Base-by-base conservation (phyloP, 1,140 invertebrate genomes). In the Pseudachorutes palmiensis region DNA sequence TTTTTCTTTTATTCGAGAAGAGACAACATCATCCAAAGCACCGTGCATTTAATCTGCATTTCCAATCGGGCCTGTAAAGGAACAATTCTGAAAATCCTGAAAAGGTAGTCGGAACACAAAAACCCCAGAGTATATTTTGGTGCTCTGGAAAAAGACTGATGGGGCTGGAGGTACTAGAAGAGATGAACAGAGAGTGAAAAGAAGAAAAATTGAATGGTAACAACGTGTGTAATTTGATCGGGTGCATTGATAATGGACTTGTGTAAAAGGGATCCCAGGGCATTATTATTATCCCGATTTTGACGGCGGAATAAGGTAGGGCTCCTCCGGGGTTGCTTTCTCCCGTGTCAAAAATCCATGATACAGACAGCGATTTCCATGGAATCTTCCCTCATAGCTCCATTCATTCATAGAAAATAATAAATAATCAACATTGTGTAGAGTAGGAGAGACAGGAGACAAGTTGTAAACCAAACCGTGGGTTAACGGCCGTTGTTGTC, bases 161-260 rank as follows among this genome's bases (percentile, higher is more conserved):
- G n/a, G n/a, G 36, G 36, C 36, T 45, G 19, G 36, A 45, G 9
- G 36, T 19, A 12, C 36, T 19, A 45, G 36, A 45, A 45, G 19
- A 45, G 36, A 45, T 19, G 9, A 9, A 19, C 9, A 19, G 36
- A 45, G 9, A 12, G 9, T 45, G 36, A 12, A 12, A 19, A 45
- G 36, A n/a, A 45, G 36, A 45, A 19, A 45, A 45, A 45, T 45
- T 45, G 36, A 12, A 45, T 45, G 36, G 36, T 45, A 45, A 45
- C 36, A 45, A 45, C 36, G 36, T 19, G 19, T 45, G 36, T 45
- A 45, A 45, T 45, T 45, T 9, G 36, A 45, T 45, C 36, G 9
- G n/a, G 36, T 45, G 36, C 36, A 45, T 45, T 45, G 36, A 45
- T 45, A 45, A 45, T 45, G 36, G 36, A 45, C 36, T 45, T 45